Evolutionary conservation across 1,140 invertebrate genomes (phyloP), one percentile per base, ranked within the genome.

Genomic region (Eriosoma lanigerum): DNA sequence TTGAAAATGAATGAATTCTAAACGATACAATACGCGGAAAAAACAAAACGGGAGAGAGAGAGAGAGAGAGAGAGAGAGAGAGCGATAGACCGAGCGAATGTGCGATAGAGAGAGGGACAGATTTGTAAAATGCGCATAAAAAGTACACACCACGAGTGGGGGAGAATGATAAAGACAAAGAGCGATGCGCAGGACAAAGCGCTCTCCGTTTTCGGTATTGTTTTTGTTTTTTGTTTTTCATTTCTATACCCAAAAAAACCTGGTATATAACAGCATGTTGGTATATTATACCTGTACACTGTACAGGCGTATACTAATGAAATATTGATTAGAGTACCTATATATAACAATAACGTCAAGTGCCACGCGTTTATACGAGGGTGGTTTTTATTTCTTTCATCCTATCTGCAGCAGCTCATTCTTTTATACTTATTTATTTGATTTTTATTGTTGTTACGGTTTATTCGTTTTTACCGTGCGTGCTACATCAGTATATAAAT

Each of bases 271-370:
- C 38, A 66, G 32, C 32, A 8, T 38, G 3, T 38, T 38, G 32
- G n/a, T 66, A 52, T 52, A 52, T 52, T n/a, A 60, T 13, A 19
- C 26, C 5, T 56, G 26, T 70, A 21, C 12, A 70, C 21, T n/a
- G 6, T 50, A 26, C 48, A 24, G 68, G 29, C 24, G 12, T 21
- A n/a, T n/a, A 46, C 68, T 72, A 72, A 72, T 72, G 68, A 72
- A 72, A 72, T 72, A 72, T 72, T 72, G 68, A 72, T 72, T 72
- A 52, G 46, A 72, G 46, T 52, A 72, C 29, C n/a, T n/a, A n/a
- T n/a, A n/a, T n/a, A n/a, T n/a, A n/a, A n/a, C n/a, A n/a, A n/a
- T n/a, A n/a, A 52, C 46, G 68, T 72, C 68, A 52, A 72, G 68
- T 72, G 48, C 48, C 19, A 24, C 48, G n/a, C 46, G 48, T 52